Conservation (phyloP, 37 sponge, comb jelly and placozoan genomes). For the Beroe forskalii region DNA sequence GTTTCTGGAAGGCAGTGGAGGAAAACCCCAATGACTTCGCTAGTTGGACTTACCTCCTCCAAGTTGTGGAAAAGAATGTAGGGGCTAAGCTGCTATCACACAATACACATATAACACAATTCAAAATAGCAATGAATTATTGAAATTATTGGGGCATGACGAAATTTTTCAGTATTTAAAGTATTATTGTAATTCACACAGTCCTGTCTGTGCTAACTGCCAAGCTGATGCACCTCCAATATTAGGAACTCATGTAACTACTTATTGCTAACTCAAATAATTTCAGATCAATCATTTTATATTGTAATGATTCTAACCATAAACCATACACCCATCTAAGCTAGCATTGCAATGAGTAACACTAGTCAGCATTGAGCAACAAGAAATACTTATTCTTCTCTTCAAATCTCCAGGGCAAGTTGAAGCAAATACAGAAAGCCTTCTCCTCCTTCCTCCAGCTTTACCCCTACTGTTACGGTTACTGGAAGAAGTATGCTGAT, state of each 20-base stretch:
- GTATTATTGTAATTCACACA: too few species aligned
- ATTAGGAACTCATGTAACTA: neutral
- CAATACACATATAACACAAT: too few species aligned
- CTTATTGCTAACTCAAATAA: neutral
- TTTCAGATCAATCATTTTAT: too few species aligned
- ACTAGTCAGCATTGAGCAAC: neutral
- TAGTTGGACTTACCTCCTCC: constrained; percentile 81
- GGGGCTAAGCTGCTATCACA: too few species aligned
- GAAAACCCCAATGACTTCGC: constrained; percentile 80
- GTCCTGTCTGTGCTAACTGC: too few species aligned
- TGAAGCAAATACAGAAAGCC: constrained; percentile 68
- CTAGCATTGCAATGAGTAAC: neutral
- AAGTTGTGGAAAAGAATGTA: constrained; percentile 80
- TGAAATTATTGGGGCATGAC: too few species aligned
- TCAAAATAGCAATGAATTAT: too few species aligned
- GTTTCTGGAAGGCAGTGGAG: constrained; percentile 76
- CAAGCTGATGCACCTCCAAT: too few species aligned
- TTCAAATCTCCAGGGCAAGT: constrained; percentile 66
- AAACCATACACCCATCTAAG: too few species aligned
- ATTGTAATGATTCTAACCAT: too few species aligned
- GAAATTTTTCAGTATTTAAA: too few species aligned
- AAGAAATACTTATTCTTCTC: neutral
- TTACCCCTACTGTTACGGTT: constrained; percentile 91
- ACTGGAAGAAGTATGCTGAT: constrained; percentile 94
- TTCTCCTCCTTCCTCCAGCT: constrained; percentile 74